Evolutionary conservation across 2,797 vertebrate genomes (phyloP), one percentile per base, ranked within the genome.

Genomic region (Margarornis squamiger): DNA sequence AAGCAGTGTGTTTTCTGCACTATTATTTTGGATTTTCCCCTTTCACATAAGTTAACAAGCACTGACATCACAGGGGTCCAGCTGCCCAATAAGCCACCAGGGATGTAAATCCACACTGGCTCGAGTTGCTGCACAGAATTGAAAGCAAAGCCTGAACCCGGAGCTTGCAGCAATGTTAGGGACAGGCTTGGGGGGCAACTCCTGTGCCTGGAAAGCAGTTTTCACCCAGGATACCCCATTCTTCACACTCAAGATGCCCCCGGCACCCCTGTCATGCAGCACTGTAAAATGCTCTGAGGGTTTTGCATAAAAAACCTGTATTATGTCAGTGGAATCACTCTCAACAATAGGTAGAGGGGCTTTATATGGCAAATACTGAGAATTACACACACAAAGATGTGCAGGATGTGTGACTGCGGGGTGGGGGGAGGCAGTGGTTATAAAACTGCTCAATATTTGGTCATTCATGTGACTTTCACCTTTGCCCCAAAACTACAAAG

Each of bases 221-320:
- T 48, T 38, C 41, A 8, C 27, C 19, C 46, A 38, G 66, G 20
- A 41, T 51, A 80, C 8, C 61, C 36, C 30, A 2, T 34, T 34
- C 29, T 27, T 73, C 38, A 32, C 1, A 2, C 52, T 43, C 51
- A 32, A 14, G 12, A 17, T 19, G 32, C 22, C 24, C 46, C 54
- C 36, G 0, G 13, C 43, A 19, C 8, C 54, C 34, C 16, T 61
- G 7, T 10, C 55, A 3, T 1, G 14, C 70, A 19, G 22, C 3
- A 5, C 23, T 26, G 20, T 20, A 12, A 59, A 68, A 72, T 21
- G 6, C 51, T 29, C 29, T 2, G 30, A 41, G 46, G 34, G 7
- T 86, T 24, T 32, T 36, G 43, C 30, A 10, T 3, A 9, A 29
- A 63, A 17, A 1, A 36, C 36, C 18, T 12, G 0, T 1, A 14